These are phyloP conservation scores for Malacosoma neustria DNA, from an alignment of 2,888 invertebrate species.

Conservation along the genomic window DNA sequence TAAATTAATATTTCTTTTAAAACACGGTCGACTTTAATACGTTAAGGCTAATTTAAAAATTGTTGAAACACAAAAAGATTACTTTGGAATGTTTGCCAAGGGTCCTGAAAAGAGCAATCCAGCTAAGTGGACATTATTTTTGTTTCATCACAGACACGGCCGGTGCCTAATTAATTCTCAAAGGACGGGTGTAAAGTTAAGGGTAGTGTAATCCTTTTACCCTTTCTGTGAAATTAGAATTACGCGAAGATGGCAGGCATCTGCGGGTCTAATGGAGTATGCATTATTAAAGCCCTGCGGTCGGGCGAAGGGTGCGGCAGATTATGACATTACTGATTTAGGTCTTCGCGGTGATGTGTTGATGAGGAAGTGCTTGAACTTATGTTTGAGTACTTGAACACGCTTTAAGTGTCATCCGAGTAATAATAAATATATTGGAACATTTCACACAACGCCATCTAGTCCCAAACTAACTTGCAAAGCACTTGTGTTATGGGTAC, in stretches of 20 bases:
- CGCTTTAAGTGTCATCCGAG: no score
- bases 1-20: no score
- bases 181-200: constrained; percentile 30
- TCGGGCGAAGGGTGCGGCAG: constrained; percentile 56
- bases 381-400: no score
- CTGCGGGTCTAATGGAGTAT: constrained; percentile 69
- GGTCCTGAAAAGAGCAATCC: neutral
- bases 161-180: constrained; percentile 28
- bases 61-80: no score
- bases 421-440: no score
- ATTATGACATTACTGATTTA: constrained; percentile 58
- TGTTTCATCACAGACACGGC: constrained; percentile 26
- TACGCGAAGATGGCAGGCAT: constrained; percentile 56
- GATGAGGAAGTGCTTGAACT: constrained; percentile 16
- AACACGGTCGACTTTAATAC: no score
- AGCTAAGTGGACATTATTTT: constrained; percentile 20
- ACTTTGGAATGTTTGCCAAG: neutral
- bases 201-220: constrained; percentile 55
- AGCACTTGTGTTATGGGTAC: no score
- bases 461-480: no score
- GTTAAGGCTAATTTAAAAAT: no score
- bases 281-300: constrained; percentile 63
- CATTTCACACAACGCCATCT: no score
- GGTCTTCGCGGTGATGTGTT: constrained; percentile 27
- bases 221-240: constrained; percentile 61